Percentiles rank a stretch among this genome's conserved stretches.
Conservation (phyloP, 2,797 vertebrate genomes). For the Ibycter americanus region DNA sequence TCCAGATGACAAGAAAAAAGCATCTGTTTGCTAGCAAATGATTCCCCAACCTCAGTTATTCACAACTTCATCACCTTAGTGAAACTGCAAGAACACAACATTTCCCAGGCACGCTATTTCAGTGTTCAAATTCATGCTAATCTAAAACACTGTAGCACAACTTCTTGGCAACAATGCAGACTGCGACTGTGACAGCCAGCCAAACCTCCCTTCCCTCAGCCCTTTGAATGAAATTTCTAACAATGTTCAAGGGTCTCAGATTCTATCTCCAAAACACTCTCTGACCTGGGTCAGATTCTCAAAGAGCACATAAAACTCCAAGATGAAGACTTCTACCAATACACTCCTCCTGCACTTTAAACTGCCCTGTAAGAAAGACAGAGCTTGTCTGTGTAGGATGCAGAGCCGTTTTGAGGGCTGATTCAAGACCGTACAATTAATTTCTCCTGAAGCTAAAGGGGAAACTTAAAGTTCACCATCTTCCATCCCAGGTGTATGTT, state of each 20-base stretch:
- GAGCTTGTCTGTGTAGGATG: background rate
- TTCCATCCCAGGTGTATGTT: slow-evolving; percentile 3
- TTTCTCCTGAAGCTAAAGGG: slow-evolving; percentile 19
- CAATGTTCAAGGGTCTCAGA: background rate
- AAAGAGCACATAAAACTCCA: background rate
- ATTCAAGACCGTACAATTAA: slow-evolving; percentile 23
- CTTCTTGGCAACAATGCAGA: background rate
- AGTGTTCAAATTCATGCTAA: background rate
- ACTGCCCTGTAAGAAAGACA: background rate
- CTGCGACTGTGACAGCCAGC: background rate
- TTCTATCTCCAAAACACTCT: background rate
- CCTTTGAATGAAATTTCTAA: background rate
- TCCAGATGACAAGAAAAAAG: slow-evolving; percentile 13
- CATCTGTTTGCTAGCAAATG: background rate
- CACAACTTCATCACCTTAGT: background rate
- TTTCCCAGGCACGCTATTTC: background rate
- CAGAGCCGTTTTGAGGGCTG: slow-evolving; percentile 20
- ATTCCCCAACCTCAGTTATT: background rate
- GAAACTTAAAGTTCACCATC: background rate
- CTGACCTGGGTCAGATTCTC: background rate
- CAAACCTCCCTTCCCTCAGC: background rate
- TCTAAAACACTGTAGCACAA: background rate
- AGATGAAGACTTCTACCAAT: background rate
- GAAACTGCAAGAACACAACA: background rate
- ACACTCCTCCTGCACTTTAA: background rate